phyloP scores from a whole-genome alignment of 2,888 invertebrate genomes.

The Drosophila sordidapex region DNA sequence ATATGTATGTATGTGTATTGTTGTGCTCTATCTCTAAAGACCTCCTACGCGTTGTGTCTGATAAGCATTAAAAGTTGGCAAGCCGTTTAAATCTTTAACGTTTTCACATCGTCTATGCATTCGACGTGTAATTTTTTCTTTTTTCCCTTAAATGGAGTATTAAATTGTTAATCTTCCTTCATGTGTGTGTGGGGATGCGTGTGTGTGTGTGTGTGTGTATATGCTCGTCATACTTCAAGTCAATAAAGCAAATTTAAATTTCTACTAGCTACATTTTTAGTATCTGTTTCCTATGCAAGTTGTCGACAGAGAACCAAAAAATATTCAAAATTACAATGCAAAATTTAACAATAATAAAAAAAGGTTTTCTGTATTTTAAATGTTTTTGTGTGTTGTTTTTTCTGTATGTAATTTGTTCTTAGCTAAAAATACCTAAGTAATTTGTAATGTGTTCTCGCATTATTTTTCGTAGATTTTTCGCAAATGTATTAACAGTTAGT shows the following conservation, averaged over 20 bases:
- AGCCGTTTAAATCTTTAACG: constrained; percentile 53
- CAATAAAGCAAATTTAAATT: constrained; percentile 73
- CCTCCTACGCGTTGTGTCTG: constrained; percentile 71
- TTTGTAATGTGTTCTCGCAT: constrained; percentile 35
- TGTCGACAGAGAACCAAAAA: constrained; percentile 20
- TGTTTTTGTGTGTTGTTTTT: constrained; percentile 12
- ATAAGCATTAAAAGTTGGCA: constrained; percentile 74
- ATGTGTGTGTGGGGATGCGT: constrained; percentile 37
- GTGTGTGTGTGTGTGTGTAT: constrained; percentile 22
- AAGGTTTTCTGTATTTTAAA: constrained; percentile 3
- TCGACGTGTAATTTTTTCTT: constrained; percentile 20
- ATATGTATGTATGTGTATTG: constrained; percentile 42
- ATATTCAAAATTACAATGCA: constrained; percentile 30
- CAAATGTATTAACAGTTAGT: constrained; percentile 39
- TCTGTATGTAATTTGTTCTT: constrained; percentile 47
- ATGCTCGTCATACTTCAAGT: constrained; percentile 41
- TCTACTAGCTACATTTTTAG: constrained; percentile 72
- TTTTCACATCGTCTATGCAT: constrained; percentile 42
- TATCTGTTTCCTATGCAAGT: constrained; percentile 39
- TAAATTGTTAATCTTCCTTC: constrained; percentile 60
- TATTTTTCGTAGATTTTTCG: constrained; percentile 26
- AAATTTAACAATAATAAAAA: constrained; percentile 5
- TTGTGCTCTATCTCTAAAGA: constrained; percentile 69
- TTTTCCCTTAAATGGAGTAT: constrained; percentile 65
- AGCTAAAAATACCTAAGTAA: constrained; percentile 48